Conservation (phyloP, 1,140 invertebrate species). For the Prorops nasuta region DNA sequence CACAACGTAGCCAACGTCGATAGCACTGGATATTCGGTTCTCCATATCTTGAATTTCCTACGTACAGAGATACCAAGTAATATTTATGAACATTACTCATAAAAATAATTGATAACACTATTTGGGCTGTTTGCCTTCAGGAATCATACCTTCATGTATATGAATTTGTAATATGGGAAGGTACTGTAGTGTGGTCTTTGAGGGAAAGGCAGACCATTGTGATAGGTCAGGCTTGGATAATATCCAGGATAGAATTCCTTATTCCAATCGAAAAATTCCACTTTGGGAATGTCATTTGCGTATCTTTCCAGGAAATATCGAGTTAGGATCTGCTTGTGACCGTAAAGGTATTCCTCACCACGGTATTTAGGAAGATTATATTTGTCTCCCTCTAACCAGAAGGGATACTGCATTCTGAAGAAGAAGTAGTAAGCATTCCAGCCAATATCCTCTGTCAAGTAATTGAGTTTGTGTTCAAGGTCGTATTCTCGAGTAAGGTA, state of each 20-base stretch:
- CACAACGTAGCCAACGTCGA: conserved; percentile 52
- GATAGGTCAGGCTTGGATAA: conserved; percentile 34
- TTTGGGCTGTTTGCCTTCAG: too few species aligned
- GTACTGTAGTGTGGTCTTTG: conserved; percentile 28
- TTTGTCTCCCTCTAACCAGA: conserved; percentile 53
- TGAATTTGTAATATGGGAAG: conserved; percentile 34
- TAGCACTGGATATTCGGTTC: conserved; percentile 51
- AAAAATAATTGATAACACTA: not conserved
- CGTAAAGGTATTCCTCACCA: conserved; percentile 41
- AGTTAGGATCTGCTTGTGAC: conserved; percentile 37
- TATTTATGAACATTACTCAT: too few species aligned
- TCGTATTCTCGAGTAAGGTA: conserved; percentile 50
- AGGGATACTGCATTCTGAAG: conserved; percentile 54
- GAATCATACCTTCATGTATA: conserved; percentile 26
- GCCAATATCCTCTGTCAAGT: conserved; percentile 70
- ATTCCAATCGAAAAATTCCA: conserved; percentile 41
- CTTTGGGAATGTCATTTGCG: conserved; percentile 33
- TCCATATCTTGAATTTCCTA: conserved; percentile 46
- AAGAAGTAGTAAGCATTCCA: conserved; percentile 66
- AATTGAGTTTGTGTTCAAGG: conserved; percentile 59
- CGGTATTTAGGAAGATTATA: conserved; percentile 26
- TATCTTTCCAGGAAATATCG: conserved; percentile 44
- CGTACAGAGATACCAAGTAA: too few species aligned
- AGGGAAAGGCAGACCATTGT: conserved; percentile 36
- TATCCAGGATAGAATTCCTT: conserved; percentile 35